A percentile compares a stretch with the other conserved stretches of the same genome.
Evolutionary conservation across 2,888 invertebrate species (phyloP).

Genomic region (Dioctria linearis): DNA sequence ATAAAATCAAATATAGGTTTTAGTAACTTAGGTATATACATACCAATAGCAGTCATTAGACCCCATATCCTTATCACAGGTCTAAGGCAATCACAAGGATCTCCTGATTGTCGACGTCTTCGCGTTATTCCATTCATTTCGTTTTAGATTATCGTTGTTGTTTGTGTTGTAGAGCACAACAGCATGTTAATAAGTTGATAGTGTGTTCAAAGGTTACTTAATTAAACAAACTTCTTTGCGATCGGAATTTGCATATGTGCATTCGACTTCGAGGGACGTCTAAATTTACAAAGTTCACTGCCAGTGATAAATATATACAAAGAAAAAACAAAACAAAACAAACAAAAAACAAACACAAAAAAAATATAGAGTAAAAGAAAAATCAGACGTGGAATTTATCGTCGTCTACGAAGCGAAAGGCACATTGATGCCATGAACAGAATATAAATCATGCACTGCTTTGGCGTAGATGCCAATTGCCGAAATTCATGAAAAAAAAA

Average conservation of each 20-base stretch:
- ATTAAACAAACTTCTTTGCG: conserved; percentile 21
- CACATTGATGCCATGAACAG: conserved; percentile 35
- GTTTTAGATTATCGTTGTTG: not conserved
- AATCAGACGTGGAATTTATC: conserved; percentile 28
- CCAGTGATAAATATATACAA: conserved; percentile 19
- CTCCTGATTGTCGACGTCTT: conserved; percentile 67
- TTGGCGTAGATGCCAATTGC: conserved; percentile 33
- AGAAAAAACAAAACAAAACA: not conserved
- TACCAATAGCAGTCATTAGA: conserved; percentile 69
- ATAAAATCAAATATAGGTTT: too few relatives aligned
- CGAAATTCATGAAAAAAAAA: conserved; percentile 5
- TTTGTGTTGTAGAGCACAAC: conserved; percentile 1
- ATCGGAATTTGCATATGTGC: conserved; percentile 28
- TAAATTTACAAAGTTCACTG: conserved; percentile 36
- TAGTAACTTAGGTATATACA: conserved; percentile 59
- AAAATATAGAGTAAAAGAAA: not conserved
- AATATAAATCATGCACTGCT: conserved; percentile 52
- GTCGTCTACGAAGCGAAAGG: conserved; percentile 28
- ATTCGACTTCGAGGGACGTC: conserved; percentile 34
- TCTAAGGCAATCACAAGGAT: conserved; percentile 68
- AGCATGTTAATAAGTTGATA: conserved; percentile 26
- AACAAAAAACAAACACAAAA: too few relatives aligned
- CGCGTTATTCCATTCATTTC: conserved; percentile 65
- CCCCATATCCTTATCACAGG: conserved; percentile 69
- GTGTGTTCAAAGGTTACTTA: conserved; percentile 7